Evolutionary conservation across 2,113 vertebrate genomes (phyloP).

Genomic region (Periophthalmus modestus): DNA sequence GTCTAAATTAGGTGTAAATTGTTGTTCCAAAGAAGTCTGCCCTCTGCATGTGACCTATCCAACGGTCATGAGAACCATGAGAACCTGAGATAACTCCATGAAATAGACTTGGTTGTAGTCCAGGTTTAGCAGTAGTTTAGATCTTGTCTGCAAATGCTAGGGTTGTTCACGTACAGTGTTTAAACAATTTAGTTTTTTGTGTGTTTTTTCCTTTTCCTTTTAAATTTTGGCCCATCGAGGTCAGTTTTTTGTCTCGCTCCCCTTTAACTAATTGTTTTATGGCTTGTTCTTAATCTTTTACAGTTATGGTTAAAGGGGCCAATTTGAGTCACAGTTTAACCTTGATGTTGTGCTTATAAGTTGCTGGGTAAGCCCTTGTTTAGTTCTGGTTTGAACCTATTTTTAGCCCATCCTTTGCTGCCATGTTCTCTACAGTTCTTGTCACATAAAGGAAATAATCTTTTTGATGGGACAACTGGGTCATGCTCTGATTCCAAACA

Average conservation of each 20-base stretch:
- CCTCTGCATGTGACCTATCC: background rate
- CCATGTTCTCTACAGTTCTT: slow-evolving; percentile 1
- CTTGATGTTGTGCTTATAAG: background rate
- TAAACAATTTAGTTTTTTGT: background rate
- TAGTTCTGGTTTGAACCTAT: background rate
- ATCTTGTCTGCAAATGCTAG: no score
- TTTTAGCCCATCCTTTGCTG: background rate
- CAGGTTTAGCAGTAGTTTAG: no score
- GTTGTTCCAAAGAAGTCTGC: background rate
- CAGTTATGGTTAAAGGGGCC: background rate
- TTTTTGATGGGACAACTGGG: slow-evolving; percentile 2
- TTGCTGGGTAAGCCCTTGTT: background rate
- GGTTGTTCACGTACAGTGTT: background rate
- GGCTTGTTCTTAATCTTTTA: background rate
- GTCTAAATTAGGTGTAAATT: background rate
- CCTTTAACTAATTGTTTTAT: background rate
- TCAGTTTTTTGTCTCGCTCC: background rate
- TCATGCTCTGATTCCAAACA: slow-evolving; percentile 13
- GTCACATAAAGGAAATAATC: background rate
- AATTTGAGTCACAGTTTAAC: background rate
- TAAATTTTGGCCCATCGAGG: background rate
- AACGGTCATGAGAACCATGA: background rate
- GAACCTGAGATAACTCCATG: background rate
- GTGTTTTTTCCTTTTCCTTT: background rate
- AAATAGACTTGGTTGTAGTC: background rate